A percentile compares a stretch with the other conserved stretches of the same genome.
These are phyloP conservation scores for Drosophila orena DNA, from an alignment of 1,140 invertebrate species.

Conservation along the genomic window DNA sequence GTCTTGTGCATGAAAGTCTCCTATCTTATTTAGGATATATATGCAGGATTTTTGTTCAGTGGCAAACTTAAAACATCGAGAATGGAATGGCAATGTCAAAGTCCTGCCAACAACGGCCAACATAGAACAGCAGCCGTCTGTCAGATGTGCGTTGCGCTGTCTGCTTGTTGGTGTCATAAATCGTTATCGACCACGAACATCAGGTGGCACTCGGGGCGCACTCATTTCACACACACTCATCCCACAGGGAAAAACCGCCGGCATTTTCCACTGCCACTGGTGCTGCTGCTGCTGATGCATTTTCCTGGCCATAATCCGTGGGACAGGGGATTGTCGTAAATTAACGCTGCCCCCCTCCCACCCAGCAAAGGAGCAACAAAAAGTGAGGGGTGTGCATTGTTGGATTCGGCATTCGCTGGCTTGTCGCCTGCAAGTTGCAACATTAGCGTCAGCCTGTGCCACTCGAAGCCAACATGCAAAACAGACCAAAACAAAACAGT, in stretches of 20 bases:
- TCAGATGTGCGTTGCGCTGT: slow-evolving; percentile 37
- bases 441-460: slow-evolving; percentile 64
- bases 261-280: background rate
- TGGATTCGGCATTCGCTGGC: slow-evolving; percentile 11
- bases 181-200: slow-evolving; percentile 84
- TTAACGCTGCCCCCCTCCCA: slow-evolving; percentile 72
- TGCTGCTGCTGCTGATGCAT: slow-evolving; percentile 37
- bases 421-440: slow-evolving; percentile 48
- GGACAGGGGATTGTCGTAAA: slow-evolving; percentile 75
- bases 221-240: slow-evolving; percentile 52
- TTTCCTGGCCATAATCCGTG: slow-evolving; percentile 61
- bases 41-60: background rate
- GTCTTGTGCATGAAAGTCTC: too few relatives aligned
- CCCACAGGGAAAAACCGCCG: slow-evolving; percentile 19
- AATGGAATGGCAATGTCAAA: slow-evolving; percentile 66
- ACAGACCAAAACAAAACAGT: slow-evolving; percentile 40
- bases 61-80: slow-evolving; percentile 35
- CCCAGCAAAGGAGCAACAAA: slow-evolving; percentile 14
- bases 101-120: slow-evolving; percentile 29
- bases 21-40: background rate
- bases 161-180: slow-evolving; percentile 77
- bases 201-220: slow-evolving; percentile 77
- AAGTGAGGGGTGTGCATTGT: slow-evolving; percentile 12
- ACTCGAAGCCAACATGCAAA: slow-evolving; percentile 67
- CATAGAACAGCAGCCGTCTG: slow-evolving; percentile 45